phyloP scores from a whole-genome alignment of 2,797 vertebrate species.

The Phataginus tetradactyla region DNA sequence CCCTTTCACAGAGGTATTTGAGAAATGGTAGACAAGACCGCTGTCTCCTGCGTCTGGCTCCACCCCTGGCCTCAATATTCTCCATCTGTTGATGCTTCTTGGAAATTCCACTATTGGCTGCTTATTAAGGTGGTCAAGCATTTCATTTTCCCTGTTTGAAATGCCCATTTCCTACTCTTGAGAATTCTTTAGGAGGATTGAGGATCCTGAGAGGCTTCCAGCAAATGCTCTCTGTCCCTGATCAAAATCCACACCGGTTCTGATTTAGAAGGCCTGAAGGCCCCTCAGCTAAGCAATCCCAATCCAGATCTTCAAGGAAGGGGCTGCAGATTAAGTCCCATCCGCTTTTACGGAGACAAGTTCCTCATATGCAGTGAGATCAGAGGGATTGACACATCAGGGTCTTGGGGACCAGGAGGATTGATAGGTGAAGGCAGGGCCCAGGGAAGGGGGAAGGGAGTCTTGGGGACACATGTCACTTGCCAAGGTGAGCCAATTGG shows the following conservation, averaged over 20 bases:
- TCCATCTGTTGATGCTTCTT: neutral
- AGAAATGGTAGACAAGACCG: neutral
- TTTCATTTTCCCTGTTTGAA: constrained; percentile 23
- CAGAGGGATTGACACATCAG: neutral
- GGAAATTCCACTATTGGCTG: neutral
- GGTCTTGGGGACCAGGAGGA: neutral
- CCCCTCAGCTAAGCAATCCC: neutral
- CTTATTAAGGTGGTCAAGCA: neutral
- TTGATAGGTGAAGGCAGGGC: neutral
- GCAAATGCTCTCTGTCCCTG: neutral
- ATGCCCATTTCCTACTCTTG: neutral
- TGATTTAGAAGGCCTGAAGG: neutral
- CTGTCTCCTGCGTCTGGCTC: neutral
- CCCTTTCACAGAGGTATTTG: neutral
- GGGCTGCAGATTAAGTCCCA: neutral
- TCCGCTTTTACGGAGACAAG: neutral
- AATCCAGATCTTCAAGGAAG: neutral
- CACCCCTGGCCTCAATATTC: neutral
- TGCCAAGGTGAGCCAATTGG: neutral
- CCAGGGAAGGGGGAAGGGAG: too few species aligned
- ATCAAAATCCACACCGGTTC: neutral
- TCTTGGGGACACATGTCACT: neutral
- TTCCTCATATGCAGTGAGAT: neutral
- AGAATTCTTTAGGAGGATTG: neutral
- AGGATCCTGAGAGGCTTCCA: neutral